Base-by-base conservation (phyloP, 2,797 vertebrate genomes). In the Crotalus adamanteus region DNA sequence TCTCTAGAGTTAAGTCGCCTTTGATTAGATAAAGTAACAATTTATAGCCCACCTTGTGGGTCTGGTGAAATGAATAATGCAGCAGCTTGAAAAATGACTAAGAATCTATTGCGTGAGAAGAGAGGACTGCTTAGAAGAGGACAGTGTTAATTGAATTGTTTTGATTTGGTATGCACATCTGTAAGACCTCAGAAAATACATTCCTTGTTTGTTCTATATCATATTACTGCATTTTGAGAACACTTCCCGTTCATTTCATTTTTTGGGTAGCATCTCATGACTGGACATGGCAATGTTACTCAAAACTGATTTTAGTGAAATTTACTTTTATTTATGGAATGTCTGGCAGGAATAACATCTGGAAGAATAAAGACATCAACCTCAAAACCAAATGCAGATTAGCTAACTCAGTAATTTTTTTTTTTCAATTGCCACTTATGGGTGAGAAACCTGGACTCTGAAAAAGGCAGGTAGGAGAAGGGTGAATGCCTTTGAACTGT, bases 31-130 rank as follows among this genome's bases (percentile, higher is more conserved):
- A 98, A 98, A 98, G 98, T 98, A 98, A 98, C 98, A 98, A 98
- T 98, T 98, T 98, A 98, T 98, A 97, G 97, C 98, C 96, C 96
- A 96, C 97, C 97, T 97, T 97, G 97, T 98, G 97, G 97, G 98
- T 98, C 97, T 97, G 97, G 97, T 98, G 98, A 99, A 99, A 99
- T 99, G 99, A 99, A 99, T 98, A 98, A 98, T 99, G 97, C 97
- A 98, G 95, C 93, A 97, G 97, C 96, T 95, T 97, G 96, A 85
- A 96, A 97, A 97, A 96, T 96, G 96, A 95, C 96, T 95, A 95
- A 96, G 97, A 95, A 97, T 96, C 97, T 97, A 97, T 98, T 97
- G 97, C 97, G 97, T 99, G 99, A 97, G 96, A 97, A 97, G 97
- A 97, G 97, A 97, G 97, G 96, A 96, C 97, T 97, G 96, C 96